Base-by-base conservation (phyloP, 1,140 invertebrate species). In the Aradophagus sp. region DNA sequence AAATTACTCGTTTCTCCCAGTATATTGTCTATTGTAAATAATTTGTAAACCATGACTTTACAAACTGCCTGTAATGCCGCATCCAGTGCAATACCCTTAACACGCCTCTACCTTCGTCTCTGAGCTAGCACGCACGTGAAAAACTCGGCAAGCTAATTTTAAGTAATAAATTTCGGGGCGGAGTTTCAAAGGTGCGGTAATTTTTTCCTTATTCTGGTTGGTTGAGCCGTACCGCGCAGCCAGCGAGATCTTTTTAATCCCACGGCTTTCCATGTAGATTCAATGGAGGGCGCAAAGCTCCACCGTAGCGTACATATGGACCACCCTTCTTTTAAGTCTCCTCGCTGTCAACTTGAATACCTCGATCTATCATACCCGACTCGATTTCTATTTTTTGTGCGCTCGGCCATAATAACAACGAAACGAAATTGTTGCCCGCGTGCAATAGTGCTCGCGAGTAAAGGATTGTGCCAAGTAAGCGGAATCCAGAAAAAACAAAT, bases 351-450 rank as follows among this genome's bases (percentile, higher is more conserved):
- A 73, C 75, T 66, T 58, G 71, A 73, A 73, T 70, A 36, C 73
- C 74, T 73, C 83, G 75, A 84, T 84, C 82, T 84, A 84, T 84
- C 83, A 84, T 83, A 82, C 67, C 58, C 59, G 77, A 77, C 78
- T 81, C 80, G 80, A 82, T 83, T 83, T 82, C 77, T 80, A 80
- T 75, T 75, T 74, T 67, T 73, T 31, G 13, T 19, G 47, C 39
- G 34, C 36, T 45, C 27, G 12, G 10, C 14, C 8, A 53, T 42
- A 56, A 58, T 32, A 41, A 13, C 32, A 12, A 3, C 41, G 14
- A 11, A 6, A 35, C 23, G n/a, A n/a, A n/a, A n/a, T n/a, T n/a
- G n/a, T n/a, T n/a, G n/a, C n/a, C n/a, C n/a, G n/a, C n/a, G n/a
- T n/a, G n/a, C n/a, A n/a, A n/a, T n/a, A n/a, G n/a, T n/a, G n/a